A percentile compares a stretch with the other conserved stretches of the same genome.
phyloP scores from a whole-genome alignment of 1,140 invertebrate species.

The Neotoxoptera formosana region DNA sequence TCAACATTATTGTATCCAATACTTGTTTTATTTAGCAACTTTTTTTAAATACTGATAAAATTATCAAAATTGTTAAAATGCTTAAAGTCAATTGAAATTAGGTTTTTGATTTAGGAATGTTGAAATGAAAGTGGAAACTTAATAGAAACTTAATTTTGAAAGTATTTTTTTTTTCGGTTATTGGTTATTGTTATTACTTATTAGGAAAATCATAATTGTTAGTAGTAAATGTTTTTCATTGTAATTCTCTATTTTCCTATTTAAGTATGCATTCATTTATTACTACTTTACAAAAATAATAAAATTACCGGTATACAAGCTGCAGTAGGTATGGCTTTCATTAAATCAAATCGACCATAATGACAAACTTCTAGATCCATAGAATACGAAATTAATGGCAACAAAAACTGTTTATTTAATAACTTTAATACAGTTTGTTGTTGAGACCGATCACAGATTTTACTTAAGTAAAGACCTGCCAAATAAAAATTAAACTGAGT shows the following conservation, averaged over 20 bases:
- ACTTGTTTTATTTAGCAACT: not conserved
- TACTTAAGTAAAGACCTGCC: conserved; percentile 41
- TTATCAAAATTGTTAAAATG: not conserved
- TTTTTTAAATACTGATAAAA: not conserved
- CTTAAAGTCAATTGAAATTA: not conserved
- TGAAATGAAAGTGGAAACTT: not conserved
- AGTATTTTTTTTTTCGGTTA: not conserved
- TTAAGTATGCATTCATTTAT: not conserved
- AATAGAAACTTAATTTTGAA: not conserved
- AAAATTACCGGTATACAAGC: conserved; percentile 29
- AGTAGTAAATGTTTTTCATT: not conserved
- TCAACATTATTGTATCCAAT: not conserved
- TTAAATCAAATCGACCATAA: conserved; percentile 22
- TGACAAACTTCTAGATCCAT: conserved; percentile 7
- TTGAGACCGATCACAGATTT: conserved; percentile 14
- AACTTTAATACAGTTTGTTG: conserved; percentile 28
- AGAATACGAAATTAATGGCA: conserved; percentile 49
- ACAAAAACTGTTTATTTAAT: conserved; percentile 36
- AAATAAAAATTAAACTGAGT: conserved; percentile 38
- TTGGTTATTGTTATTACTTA: not conserved
- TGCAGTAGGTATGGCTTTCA: conserved; percentile 35
- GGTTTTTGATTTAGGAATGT: not conserved
- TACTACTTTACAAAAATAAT: too few relatives aligned
- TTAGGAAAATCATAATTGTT: not conserved
- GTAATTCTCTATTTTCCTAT: not conserved